Evolutionary conservation across 2,888 invertebrate species (phyloP), one percentile per base, ranked within the genome.

Genomic region (Hylaea fasciaria): DNA sequence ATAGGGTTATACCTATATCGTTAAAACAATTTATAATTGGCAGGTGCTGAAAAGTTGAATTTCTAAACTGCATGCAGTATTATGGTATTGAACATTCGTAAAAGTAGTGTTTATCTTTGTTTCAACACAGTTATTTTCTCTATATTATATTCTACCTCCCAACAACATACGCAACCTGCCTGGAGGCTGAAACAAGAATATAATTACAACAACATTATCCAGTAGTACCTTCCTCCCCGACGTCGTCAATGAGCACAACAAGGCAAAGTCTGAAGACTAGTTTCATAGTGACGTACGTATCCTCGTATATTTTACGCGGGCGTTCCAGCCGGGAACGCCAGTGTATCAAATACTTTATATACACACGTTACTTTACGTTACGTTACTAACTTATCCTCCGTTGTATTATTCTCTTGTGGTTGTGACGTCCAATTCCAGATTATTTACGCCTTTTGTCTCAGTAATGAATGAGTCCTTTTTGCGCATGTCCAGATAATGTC

Each of bases 361-460:
- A 32, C 44, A 44, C 11, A 47, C n/a, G 4, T 5, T 22, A 22
- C 22, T n/a, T n/a, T n/a, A n/a, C n/a, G n/a, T n/a, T n/a, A n/a
- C n/a, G n/a, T 0, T 12, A 22, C n/a, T 0, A 37, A 57, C 51
- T 35, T 17, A 22, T 5, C 5, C 5, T 5, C 22, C 2, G 5
- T 2, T 22, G 5, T 5, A 3, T 3, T 10, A 10, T 9, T 16
- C 40, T 16, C n/a, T n/a, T 29, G 28, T 41, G 32, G 49, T 40
- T 40, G 22, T 64, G 59, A 64, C 64, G 62, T 67, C 62, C 61
- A 57, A 46, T 44, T 56, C 49, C 62, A 55, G 66, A 62, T 55
- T 70, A 66, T 63, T 58, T 71, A 64, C 60, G 55, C 51, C 59
- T 47, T 64, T 62, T 65, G 61, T 63, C 44, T 49, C 39, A 62